Conservation (phyloP, 2,888 invertebrate species). For the Epistrophe grossulariae region DNA sequence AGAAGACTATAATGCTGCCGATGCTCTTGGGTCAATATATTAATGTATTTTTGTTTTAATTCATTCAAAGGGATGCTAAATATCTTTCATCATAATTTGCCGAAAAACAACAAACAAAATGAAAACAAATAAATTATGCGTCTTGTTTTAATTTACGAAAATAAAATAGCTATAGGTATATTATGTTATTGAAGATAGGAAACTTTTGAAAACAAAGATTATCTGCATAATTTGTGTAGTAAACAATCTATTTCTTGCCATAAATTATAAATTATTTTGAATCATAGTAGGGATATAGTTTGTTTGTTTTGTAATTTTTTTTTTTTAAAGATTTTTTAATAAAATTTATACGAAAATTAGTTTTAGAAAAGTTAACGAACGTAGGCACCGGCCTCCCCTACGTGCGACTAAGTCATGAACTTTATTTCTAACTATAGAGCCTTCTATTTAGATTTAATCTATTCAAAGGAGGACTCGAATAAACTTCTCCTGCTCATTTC, state of each 20-base stretch:
- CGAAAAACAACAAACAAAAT: neutral
- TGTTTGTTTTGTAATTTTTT: too few relatives aligned
- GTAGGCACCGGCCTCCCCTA: too few relatives aligned
- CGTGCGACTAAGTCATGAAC: too few relatives aligned
- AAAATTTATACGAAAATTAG: too few relatives aligned
- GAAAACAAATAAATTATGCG: slow-evolving; percentile 7
- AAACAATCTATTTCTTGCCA: neutral
- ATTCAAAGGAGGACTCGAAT: too few relatives aligned
- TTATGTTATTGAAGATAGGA: neutral
- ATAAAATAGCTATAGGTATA: neutral
- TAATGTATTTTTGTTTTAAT: neutral
- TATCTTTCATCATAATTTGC: slow-evolving; percentile 1
- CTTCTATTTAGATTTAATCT: too few relatives aligned
- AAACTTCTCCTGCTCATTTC: too few relatives aligned
- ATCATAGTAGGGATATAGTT: too few relatives aligned
- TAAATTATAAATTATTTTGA: neutral
- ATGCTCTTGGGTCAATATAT: neutral
- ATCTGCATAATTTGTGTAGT: neutral
- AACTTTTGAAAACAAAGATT: neutral
- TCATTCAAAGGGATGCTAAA: slow-evolving; percentile 2
- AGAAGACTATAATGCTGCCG: neutral
- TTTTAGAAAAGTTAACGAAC: too few relatives aligned
- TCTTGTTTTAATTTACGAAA: neutral
- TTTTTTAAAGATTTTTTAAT: too few relatives aligned
- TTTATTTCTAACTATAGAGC: too few relatives aligned